Conservation (phyloP, 2,113 vertebrate species). For the Pelusios castaneus region DNA sequence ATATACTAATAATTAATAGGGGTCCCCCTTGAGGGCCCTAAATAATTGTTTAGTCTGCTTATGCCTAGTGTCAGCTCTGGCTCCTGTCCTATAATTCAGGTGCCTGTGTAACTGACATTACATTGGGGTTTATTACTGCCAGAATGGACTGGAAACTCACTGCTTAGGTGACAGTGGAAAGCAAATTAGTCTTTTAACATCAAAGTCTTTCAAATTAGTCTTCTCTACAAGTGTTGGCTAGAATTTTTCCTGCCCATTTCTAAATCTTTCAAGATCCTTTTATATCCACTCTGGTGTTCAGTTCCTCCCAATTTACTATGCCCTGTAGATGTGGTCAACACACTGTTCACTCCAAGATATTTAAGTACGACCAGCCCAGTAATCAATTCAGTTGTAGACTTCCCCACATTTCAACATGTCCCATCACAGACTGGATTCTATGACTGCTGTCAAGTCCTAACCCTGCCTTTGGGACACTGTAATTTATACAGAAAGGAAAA, state of each 20-base stretch:
- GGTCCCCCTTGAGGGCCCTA: too few species aligned
- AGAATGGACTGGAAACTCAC: rapidly evolving
- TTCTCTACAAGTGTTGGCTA: neutral
- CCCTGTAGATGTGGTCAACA: rapidly evolving
- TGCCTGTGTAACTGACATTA: neutral
- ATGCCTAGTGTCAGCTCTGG: neutral
- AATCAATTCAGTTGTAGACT: neutral
- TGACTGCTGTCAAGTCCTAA: neutral
- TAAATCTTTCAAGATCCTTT: neutral
- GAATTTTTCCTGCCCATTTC: neutral
- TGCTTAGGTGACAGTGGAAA: neutral
- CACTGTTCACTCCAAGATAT: neutral
- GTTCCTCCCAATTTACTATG: neutral
- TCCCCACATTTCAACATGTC: neutral
- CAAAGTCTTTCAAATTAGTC: neutral
- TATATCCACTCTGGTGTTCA: rapidly evolving
- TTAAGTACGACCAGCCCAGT: neutral
- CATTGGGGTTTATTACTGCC: neutral
- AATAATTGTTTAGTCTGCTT: neutral
- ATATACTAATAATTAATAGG: too few species aligned
- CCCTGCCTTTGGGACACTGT: neutral
- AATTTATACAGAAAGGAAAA: neutral
- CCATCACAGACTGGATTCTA: neutral
- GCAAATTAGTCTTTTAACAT: neutral
- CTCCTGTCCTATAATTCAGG: neutral